phyloP scores from a whole-genome alignment of 2,888 invertebrate species.

The Lydus trimaculatus region DNA sequence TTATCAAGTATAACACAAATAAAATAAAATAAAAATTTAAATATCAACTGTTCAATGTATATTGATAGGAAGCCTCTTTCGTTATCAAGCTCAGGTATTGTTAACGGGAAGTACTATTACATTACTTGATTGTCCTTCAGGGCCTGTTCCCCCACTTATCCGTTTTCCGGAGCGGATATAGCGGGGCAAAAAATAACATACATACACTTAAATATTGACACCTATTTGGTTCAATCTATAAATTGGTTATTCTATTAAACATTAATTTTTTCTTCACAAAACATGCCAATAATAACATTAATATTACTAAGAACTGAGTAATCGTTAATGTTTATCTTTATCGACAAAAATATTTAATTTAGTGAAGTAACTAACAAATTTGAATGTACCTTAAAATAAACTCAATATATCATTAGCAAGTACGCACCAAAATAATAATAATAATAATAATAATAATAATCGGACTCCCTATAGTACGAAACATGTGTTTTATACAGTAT shows the following conservation, averaged over 20 bases:
- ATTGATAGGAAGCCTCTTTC: slow-evolving; percentile 22
- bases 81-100: slow-evolving; percentile 27
- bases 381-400: slow-evolving; percentile 45
- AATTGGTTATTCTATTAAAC: slow-evolving; percentile 6
- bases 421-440: slow-evolving; percentile 12
- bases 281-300: background rate
- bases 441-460: too few species aligned
- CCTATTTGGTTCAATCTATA: slow-evolving; percentile 2
- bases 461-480: slow-evolving; percentile 27
- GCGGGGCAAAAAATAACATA: slow-evolving; percentile 18
- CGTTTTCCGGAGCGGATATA: slow-evolving; percentile 33
- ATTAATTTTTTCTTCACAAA: background rate
- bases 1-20: slow-evolving; percentile 22
- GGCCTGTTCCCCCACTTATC: slow-evolving; percentile 31
- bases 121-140: slow-evolving; percentile 37
- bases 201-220: slow-evolving; percentile 9
- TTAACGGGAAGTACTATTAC: slow-evolving; percentile 42
- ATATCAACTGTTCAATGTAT: slow-evolving; percentile 22
- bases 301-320: background rate
- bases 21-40: slow-evolving; percentile 21
- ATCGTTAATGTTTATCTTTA: slow-evolving; percentile 30
- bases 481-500: slow-evolving; percentile 32
- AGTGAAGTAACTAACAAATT: slow-evolving; percentile 38
- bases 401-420: slow-evolving; percentile 41
- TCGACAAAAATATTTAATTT: slow-evolving; percentile 42